Conservation (phyloP, 2,113 vertebrate species). For the Sitta europaea region DNA sequence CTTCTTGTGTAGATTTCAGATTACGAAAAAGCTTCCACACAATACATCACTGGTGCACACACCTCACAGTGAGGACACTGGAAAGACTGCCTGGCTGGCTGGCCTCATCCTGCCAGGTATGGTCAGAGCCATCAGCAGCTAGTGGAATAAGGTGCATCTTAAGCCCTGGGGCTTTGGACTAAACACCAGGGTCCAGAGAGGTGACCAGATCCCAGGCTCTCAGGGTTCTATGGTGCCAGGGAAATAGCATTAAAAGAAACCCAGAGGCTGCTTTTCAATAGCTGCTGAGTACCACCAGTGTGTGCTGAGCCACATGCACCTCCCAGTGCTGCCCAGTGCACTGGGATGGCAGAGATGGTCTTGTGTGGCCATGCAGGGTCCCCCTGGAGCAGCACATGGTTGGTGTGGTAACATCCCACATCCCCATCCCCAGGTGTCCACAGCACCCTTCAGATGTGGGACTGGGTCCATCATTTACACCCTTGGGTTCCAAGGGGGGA, state of each 20-base stretch:
- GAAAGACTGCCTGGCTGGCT: neutral
- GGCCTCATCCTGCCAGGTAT: neutral
- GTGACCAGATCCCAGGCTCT: neutral
- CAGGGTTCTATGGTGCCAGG: neutral
- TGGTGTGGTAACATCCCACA: neutral
- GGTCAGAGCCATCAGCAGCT: neutral
- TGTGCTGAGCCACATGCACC: neutral
- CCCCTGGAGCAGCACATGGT: neutral
- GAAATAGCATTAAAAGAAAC: neutral
- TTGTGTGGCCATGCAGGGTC: accelerated
- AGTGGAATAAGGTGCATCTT: neutral
- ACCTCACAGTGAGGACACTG: neutral
- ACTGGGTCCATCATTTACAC: neutral
- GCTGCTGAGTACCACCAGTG: neutral
- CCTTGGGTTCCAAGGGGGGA: accelerated
- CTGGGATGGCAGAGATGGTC: accelerated
- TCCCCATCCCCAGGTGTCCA: neutral
- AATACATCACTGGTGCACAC: neutral
- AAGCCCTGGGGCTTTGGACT: accelerated
- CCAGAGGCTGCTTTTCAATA: neutral
- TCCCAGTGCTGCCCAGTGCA: accelerated
- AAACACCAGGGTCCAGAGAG: neutral
- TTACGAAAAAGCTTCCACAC: neutral
- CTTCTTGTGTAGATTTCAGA: neutral
- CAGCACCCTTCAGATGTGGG: neutral